These are phyloP conservation scores for Psammodynastes pulverulentus DNA, from an alignment of 2,113 vertebrate genomes.

Conservation along the genomic window DNA sequence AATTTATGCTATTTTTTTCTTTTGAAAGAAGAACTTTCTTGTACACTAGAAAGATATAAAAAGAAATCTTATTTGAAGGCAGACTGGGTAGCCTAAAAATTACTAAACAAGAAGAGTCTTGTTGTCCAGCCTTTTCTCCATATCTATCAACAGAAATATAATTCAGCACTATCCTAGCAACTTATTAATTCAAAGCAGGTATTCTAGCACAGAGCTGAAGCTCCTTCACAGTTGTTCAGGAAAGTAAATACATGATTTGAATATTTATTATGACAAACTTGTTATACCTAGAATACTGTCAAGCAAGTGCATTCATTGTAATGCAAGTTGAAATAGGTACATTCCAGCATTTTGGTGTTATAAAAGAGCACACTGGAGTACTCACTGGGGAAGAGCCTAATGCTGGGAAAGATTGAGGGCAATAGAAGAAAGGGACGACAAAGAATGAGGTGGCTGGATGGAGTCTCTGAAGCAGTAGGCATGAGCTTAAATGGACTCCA, in stretches of 20 bases:
- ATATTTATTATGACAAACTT: background rate
- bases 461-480: too few species aligned
- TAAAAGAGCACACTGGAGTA: slow-evolving; percentile 39
- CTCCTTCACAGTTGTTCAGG: background rate
- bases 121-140: background rate
- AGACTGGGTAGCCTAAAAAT: background rate
- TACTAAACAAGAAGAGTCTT: background rate
- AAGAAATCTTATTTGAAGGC: background rate
- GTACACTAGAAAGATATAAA: background rate
- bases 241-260: slow-evolving; percentile 2
- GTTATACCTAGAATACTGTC: background rate
- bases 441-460: too few species aligned
- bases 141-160: background rate
- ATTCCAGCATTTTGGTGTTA: background rate
- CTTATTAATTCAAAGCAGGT: background rate
- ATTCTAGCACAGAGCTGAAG: background rate
- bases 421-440: too few species aligned
- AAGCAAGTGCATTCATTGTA: background rate
- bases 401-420: too few species aligned
- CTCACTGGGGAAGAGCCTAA: too few species aligned
- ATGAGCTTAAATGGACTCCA: too few species aligned
- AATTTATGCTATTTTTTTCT: background rate
- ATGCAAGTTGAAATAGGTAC: background rate
- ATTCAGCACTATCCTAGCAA: background rate
- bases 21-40: background rate